Evolutionary conservation across 2,113 vertebrate species (phyloP).

Genomic region (Siniperca chuatsi): DNA sequence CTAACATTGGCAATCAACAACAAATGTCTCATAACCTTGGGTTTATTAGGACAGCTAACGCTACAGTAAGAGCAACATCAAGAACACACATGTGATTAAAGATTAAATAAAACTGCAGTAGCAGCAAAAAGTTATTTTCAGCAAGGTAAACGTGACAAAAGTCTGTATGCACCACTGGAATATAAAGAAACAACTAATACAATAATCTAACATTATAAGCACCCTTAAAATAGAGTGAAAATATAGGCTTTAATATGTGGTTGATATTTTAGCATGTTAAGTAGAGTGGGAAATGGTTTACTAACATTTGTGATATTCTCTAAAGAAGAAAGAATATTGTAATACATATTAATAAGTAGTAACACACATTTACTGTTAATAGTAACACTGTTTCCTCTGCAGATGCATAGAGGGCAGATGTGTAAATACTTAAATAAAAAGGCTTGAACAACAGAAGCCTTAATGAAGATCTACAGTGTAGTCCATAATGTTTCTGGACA

Average conservation of each 20-base stretch:
- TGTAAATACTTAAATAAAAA: background rate
- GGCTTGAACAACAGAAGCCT: background rate
- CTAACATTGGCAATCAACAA: background rate
- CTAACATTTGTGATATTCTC: background rate
- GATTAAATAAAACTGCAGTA: background rate
- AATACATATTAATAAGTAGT: background rate
- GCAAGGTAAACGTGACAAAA: background rate
- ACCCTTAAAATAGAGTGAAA: background rate
- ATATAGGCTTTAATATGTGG: background rate
- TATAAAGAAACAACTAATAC: background rate
- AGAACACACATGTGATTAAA: background rate
- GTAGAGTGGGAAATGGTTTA: background rate
- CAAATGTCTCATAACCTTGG: background rate
- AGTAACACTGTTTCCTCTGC: background rate
- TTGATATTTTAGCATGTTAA: background rate
- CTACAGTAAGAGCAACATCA: background rate
- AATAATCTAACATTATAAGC: background rate
- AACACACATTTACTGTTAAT: background rate
- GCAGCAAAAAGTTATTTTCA: background rate
- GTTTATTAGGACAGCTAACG: background rate
- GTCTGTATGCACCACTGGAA: background rate
- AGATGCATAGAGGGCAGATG: background rate
- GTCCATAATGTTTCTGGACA: background rate
- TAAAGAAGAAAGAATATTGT: background rate
- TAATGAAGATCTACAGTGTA: background rate